phyloP scores from a whole-genome alignment of 2,113 vertebrate genomes.

The Dendropsophus ebraccatus region DNA sequence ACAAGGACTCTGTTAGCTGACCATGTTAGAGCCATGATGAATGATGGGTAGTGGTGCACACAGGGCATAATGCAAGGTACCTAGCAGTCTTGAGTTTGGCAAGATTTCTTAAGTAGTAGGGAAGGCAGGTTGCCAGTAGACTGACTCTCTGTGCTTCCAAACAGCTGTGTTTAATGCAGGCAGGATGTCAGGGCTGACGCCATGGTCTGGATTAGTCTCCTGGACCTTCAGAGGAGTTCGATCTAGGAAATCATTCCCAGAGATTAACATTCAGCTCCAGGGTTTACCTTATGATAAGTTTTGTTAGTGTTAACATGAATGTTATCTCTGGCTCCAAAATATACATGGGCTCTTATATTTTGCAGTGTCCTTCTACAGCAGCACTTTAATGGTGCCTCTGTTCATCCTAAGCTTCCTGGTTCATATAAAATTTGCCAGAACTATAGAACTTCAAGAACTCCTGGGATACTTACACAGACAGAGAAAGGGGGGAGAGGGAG shows the following conservation, averaged over 20 bases:
- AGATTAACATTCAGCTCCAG: background rate
- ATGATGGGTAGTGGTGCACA: background rate
- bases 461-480: background rate
- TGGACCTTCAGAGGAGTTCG: slow-evolving; percentile 5
- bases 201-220: slow-evolving; percentile 39
- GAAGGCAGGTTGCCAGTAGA: slow-evolving; percentile 35
- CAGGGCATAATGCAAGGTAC: slow-evolving; percentile 19
- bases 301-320: background rate
- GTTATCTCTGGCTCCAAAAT: background rate
- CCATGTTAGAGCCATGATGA: background rate
- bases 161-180: slow-evolving; percentile 60
- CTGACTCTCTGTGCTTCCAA: slow-evolving; percentile 19
- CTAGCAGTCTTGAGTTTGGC: background rate
- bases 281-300: background rate
- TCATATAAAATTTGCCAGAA: background rate
- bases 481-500: background rate
- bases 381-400: background rate
- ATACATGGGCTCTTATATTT: background rate
- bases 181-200: slow-evolving; percentile 47
- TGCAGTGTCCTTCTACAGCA: background rate
- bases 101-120: slow-evolving; percentile 33
- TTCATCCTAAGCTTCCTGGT: background rate
- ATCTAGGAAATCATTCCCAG: slow-evolving; percentile 10
- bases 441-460: background rate
- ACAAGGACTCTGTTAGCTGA: too few relatives aligned